Evolutionary conservation across 2,888 invertebrate species (phyloP).

Genomic region (Matsumyia berberina): DNA sequence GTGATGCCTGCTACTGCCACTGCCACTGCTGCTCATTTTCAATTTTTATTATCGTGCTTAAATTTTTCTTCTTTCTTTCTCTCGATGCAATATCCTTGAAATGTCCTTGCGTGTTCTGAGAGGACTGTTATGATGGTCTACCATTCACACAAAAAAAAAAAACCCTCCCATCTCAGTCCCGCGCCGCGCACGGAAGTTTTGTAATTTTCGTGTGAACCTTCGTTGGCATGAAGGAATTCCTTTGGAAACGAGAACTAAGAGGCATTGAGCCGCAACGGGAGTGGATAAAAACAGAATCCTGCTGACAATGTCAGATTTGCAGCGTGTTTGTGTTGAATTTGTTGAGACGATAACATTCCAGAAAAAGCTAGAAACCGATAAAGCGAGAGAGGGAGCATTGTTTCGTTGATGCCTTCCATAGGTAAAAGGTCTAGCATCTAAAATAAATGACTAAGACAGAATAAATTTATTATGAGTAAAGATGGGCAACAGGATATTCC

Average conservation of each 20-base stretch:
- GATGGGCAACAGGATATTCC: constrained; percentile 39
- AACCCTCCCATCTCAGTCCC: constrained; percentile 9
- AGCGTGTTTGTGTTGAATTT: constrained; percentile 73
- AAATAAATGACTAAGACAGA: constrained; percentile 68
- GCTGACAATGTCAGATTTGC: constrained; percentile 72
- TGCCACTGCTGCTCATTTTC: constrained; percentile 65
- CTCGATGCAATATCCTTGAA: constrained; percentile 74
- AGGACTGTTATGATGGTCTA: constrained; percentile 68
- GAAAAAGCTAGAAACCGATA: neutral
- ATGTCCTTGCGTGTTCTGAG: constrained; percentile 75
- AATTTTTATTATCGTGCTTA: constrained; percentile 75
- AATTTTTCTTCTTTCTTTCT: constrained; percentile 25
- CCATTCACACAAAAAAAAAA: constrained; percentile 18
- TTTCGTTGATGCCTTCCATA: constrained; percentile 22
- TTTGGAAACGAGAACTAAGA: constrained; percentile 42
- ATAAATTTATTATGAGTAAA: constrained; percentile 70
- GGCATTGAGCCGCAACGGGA: constrained; percentile 25
- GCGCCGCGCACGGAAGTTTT: constrained; percentile 23
- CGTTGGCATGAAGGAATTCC: constrained; percentile 44
- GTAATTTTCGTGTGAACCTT: constrained; percentile 72
- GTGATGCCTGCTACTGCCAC: neutral
- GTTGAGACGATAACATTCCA: constrained; percentile 40
- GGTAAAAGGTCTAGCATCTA: constrained; percentile 60
- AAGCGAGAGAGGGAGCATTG: neutral
- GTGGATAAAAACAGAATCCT: constrained; percentile 53